Percentiles rank a stretch among this genome's conserved stretches.
phyloP scores from a whole-genome alignment of 2,797 vertebrate species.

The Agapornis canus region DNA sequence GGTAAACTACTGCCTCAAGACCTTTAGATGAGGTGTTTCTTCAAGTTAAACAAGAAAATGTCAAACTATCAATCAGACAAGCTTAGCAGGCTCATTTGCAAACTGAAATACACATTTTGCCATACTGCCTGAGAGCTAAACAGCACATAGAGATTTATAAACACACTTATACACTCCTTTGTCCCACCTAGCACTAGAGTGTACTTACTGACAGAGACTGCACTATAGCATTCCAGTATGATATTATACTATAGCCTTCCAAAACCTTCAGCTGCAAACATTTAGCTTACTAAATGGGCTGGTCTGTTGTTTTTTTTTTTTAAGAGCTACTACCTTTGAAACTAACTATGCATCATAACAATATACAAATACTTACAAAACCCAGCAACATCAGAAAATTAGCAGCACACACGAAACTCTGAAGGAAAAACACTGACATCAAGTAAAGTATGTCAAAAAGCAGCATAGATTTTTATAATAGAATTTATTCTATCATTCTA shows the following conservation, averaged over 20 bases:
- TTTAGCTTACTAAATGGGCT: not conserved
- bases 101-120: not conserved
- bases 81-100: not conserved
- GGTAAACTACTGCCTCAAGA: not conserved
- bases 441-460: not conserved
- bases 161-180: not conserved
- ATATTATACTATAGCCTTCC: not conserved
- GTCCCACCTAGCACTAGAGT: not conserved
- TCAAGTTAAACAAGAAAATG: not conserved
- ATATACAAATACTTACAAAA: not conserved
- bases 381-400: not conserved
- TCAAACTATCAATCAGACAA: not conserved
- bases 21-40: not conserved
- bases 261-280: not conserved
- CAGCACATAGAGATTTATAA: not conserved
- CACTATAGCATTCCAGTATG: not conserved
- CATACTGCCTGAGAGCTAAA: not conserved
- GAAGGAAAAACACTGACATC: not conserved
- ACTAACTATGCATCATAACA: not conserved
- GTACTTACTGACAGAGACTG: not conserved
- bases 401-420: not conserved
- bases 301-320: not conserved
- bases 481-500: not conserved
- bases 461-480: fast-evolving
- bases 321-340: not conserved